A percentile compares a stretch with the other conserved stretches of the same genome.
phyloP scores from a whole-genome alignment of 2,888 invertebrate genomes.

The Sphecodes monilicornis region DNA sequence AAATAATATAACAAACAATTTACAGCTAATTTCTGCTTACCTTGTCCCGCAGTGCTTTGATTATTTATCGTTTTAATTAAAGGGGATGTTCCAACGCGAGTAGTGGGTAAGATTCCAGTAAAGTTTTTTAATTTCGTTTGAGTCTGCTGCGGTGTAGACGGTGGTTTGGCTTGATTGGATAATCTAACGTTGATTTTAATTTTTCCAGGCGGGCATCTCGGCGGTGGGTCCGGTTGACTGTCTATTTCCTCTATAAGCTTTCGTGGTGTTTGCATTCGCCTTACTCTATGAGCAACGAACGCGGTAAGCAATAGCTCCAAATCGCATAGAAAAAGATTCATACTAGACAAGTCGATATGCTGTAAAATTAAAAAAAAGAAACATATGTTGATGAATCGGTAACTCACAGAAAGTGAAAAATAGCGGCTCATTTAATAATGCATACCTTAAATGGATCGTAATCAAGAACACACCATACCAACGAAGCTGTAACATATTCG shows the following conservation, averaged over 20 bases:
- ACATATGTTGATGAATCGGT: background rate
- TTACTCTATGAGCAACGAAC: conserved; percentile 93
- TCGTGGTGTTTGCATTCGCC: conserved; percentile 90
- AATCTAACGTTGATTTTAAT: conserved; percentile 87
- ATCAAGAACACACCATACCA: conserved; percentile 89
- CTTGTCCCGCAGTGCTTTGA: conserved; percentile 79
- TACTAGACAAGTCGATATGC: conserved; percentile 88
- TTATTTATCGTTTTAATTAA: conserved; percentile 80
- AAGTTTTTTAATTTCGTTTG: conserved; percentile 80
- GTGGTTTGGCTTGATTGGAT: conserved; percentile 80
- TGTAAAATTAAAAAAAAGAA: conserved; percentile 78
- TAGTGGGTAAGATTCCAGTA: conserved; percentile 79
- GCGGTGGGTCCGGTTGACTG: conserved; percentile 86
- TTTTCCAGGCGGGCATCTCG: conserved; percentile 88
- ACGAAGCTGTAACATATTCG: conserved; percentile 89
- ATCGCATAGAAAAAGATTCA: conserved; percentile 89
- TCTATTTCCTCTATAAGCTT: conserved; percentile 90
- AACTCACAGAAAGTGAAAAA: background rate
- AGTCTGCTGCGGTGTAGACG: conserved; percentile 69
- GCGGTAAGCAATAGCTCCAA: conserved; percentile 90
- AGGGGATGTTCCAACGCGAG: conserved; percentile 83
- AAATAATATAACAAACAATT: background rate
- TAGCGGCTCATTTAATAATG: background rate
- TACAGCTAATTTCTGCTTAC: conserved; percentile 63
- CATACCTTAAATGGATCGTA: conserved; percentile 91